Percentiles rank a stretch among this genome's conserved stretches.
Conservation (phyloP, 2,797 vertebrate genomes). For the Poecilia velifera region DNA sequence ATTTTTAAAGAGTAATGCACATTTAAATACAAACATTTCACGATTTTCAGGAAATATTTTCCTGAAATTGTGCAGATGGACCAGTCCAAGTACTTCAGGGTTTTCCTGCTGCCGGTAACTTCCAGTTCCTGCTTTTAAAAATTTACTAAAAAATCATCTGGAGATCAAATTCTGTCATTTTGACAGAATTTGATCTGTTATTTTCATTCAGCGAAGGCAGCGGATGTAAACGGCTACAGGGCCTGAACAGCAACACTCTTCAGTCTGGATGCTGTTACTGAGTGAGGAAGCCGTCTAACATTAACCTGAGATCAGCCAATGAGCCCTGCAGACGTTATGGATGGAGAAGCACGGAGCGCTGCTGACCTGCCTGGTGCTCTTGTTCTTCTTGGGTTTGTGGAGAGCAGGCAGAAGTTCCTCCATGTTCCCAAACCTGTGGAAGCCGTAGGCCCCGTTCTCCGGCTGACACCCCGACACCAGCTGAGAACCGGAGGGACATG, state of each 20-base stretch:
- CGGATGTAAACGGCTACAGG: too few relatives aligned
- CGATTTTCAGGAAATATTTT: not conserved
- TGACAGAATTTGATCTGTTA: not conserved
- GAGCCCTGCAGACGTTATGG: not conserved
- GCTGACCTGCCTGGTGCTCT: conserved; percentile 20
- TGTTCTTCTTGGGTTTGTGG: not conserved
- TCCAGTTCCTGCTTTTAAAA: not conserved
- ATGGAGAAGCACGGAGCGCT: not conserved
- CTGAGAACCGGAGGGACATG: conserved; percentile 9
- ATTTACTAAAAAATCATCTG: not conserved
- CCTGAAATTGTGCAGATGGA: not conserved
- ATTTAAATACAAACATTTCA: too few relatives aligned
- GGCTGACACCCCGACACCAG: conserved; percentile 51
- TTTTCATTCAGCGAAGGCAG: not conserved
- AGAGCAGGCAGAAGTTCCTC: conserved; percentile 54
- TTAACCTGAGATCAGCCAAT: not conserved
- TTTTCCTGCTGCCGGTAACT: not conserved
- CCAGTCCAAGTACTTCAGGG: not conserved
- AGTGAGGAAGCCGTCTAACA: not conserved
- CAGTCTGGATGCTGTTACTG: too few relatives aligned
- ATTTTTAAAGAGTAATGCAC: too few relatives aligned
- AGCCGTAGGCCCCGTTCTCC: conserved; percentile 50
- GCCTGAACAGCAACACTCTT: too few relatives aligned
- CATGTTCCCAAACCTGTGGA: conserved; percentile 58
- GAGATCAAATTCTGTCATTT: too few relatives aligned